These are phyloP conservation scores for Laothoe populi DNA, from an alignment of 2,888 invertebrate species.

Conservation along the genomic window DNA sequence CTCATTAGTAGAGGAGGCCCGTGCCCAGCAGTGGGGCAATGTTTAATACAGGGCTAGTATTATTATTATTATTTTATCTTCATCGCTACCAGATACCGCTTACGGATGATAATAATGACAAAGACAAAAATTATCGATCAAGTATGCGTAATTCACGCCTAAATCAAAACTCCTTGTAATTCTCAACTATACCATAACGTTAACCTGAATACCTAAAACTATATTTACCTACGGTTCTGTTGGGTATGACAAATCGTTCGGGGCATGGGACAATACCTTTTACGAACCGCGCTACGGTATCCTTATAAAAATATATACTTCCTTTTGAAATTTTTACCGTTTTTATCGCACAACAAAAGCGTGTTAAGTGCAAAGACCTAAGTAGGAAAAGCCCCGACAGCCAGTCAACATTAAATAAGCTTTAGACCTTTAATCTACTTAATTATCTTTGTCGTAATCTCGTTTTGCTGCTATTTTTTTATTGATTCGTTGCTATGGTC, in stretches of 20 bases:
- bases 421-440: neutral
- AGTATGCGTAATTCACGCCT: no score
- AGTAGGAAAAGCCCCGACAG: slow-evolving; percentile 4
- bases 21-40: no score
- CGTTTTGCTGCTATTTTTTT: neutral
- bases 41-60: no score
- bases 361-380: neutral
- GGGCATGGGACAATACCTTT: slow-evolving; percentile 15
- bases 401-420: slow-evolving; percentile 5
- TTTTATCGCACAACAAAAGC: neutral
- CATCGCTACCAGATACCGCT: no score
- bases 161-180: no score
- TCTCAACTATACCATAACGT: no score
- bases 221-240: no score
- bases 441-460: neutral
- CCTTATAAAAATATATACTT: neutral
- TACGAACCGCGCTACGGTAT: neutral
- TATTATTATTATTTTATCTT: no score
- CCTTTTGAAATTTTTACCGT: neutral
- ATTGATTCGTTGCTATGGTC: neutral
- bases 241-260: neutral
- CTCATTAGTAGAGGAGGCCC: no score
- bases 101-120: no score
- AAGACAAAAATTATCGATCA: no score
- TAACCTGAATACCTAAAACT: no score